A percentile compares a stretch with the other conserved stretches of the same genome.
These are phyloP conservation scores for Pteropus alecto DNA, from an alignment of 2,113 vertebrate species.

Conservation along the genomic window DNA sequence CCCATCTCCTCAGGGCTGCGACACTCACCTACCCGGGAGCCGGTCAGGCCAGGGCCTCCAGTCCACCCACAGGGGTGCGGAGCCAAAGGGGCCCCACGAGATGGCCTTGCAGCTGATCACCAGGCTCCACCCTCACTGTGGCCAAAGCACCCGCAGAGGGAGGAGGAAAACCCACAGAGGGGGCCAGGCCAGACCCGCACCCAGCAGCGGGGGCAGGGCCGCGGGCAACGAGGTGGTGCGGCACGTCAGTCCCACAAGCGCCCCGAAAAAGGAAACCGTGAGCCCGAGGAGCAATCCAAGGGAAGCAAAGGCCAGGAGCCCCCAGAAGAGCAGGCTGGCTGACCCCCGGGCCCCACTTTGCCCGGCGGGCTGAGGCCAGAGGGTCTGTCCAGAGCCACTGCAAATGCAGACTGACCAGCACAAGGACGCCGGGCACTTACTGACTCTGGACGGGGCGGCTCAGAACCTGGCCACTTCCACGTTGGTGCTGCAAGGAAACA, in stretches of 20 bases:
- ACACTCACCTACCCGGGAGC: not conserved
- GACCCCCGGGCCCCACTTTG: not conserved
- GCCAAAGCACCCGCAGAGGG: not conserved
- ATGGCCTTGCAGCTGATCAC: not conserved
- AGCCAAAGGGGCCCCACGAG: not conserved
- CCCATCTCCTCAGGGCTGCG: not conserved
- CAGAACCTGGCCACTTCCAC: constrained; percentile 93
- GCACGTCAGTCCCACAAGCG: not conserved
- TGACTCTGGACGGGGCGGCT: constrained; percentile 85
- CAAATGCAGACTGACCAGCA: constrained; percentile 34
- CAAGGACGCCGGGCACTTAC: constrained; percentile 90
- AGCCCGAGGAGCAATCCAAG: not conserved
- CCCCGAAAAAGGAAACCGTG: not conserved
- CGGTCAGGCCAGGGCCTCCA: not conserved
- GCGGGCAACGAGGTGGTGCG: not conserved
- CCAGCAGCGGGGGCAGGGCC: not conserved
- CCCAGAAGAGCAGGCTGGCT: not conserved
- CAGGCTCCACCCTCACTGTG: not conserved
- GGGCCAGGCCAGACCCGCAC: not conserved
- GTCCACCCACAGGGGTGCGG: too few species aligned
- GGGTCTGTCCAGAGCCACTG: constrained; percentile 45
- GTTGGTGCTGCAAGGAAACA: constrained; percentile 93
- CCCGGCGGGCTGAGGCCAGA: not conserved
- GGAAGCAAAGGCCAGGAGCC: not conserved
- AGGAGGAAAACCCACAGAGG: not conserved